These are phyloP conservation scores for Enoplosus armatus DNA, from an alignment of 2,797 vertebrate genomes.

Conservation along the genomic window DNA sequence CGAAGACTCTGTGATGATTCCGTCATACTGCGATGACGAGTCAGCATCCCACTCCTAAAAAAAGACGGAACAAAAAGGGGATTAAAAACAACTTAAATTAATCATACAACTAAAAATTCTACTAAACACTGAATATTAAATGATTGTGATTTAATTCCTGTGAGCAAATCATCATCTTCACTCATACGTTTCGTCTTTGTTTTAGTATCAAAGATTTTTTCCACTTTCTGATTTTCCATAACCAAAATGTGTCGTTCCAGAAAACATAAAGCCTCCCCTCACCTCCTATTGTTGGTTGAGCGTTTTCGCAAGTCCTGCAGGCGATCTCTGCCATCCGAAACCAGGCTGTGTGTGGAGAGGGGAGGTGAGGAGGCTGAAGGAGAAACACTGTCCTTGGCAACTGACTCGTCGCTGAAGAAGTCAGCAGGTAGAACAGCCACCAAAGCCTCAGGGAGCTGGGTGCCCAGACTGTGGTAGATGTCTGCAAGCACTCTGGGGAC, in stretches of 20 bases:
- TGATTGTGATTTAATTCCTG: neutral
- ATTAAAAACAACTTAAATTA: neutral
- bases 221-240: neutral
- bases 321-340: slow-evolving; percentile 72
- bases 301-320: slow-evolving; percentile 91
- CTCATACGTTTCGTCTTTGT: neutral
- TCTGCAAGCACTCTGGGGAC: slow-evolving; percentile 90
- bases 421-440: slow-evolving; percentile 89
- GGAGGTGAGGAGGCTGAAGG: slow-evolving; percentile 75
- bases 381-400: slow-evolving; percentile 88
- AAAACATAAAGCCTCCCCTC: neutral
- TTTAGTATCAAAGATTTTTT: neutral
- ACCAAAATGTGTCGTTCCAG: neutral
- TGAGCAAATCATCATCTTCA: neutral
- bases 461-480: slow-evolving; percentile 92
- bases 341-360: slow-evolving; percentile 73
- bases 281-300: slow-evolving; percentile 92
- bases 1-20: slow-evolving; percentile 92
- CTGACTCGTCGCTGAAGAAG: slow-evolving; percentile 95
- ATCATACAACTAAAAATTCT: neutral
- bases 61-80: neutral
- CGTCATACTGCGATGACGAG: slow-evolving; percentile 93
- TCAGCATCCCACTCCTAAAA: slow-evolving; percentile 87
- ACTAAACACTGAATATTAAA: neutral
- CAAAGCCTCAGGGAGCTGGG: slow-evolving; percentile 90